These are phyloP conservation scores for Xyliphius kryptos DNA, from an alignment of 2,113 vertebrate genomes.

Conservation along the genomic window DNA sequence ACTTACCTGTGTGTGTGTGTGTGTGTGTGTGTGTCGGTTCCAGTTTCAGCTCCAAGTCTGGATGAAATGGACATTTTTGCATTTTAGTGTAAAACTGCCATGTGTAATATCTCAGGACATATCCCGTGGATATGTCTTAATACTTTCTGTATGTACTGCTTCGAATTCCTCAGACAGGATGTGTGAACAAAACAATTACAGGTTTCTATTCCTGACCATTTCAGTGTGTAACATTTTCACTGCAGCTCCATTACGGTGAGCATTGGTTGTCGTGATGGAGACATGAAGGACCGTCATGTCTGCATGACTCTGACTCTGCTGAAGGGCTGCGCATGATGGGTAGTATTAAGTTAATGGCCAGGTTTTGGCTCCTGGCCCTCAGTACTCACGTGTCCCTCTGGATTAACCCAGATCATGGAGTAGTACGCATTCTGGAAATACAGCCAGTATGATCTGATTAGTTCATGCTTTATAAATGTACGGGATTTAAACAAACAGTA, in stretches of 20 bases:
- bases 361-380: slow-evolving; percentile 5
- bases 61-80: no score
- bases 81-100: no score
- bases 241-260: neutral
- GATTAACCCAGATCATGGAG: slow-evolving; percentile 24
- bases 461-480: neutral
- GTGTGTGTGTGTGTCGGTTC: no score
- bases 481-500: no score
- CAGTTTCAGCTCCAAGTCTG: no score
- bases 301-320: neutral
- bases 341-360: slow-evolving; percentile 34
- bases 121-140: no score
- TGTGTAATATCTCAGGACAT: no score
- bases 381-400: slow-evolving; percentile 25
- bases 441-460: neutral
- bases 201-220: no score
- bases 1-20: no score
- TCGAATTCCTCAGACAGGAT: neutral
- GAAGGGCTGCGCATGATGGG: slow-evolving; percentile 9
- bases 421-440: neutral
- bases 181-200: neutral
- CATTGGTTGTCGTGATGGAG: neutral
- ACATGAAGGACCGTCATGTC: slow-evolving; percentile 6
- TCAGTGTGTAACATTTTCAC: neutral
- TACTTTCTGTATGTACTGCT: no score